Evolutionary conservation across 2,888 invertebrate genomes (phyloP).

Genomic region (Itoplectis maculator): DNA sequence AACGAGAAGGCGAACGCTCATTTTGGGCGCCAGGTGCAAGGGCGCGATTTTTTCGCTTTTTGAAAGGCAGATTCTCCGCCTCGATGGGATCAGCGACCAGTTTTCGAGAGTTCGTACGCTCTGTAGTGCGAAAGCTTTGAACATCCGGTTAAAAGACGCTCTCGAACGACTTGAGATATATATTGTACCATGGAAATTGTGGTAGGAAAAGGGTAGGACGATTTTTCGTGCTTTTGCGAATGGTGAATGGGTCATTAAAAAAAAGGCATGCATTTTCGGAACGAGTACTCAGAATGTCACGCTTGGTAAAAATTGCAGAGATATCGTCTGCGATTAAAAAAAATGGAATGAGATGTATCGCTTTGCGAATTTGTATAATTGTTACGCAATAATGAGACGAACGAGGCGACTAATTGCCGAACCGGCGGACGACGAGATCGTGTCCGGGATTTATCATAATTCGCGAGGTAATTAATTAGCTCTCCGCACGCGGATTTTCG

Average conservation of each 20-base stretch:
- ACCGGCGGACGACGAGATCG: background rate
- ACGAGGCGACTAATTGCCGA: background rate
- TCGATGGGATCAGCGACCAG: conserved; percentile 33
- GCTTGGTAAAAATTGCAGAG: background rate
- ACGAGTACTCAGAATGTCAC: background rate
- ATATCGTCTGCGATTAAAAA: background rate
- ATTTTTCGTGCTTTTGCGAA: conserved; percentile 2
- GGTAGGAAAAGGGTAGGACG: background rate
- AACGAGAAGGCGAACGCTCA: conserved; percentile 40
- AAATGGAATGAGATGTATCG: background rate
- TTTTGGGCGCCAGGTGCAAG: conserved; percentile 76
- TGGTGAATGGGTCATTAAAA: background rate
- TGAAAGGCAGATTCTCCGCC: conserved; percentile 22
- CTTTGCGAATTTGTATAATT: background rate
- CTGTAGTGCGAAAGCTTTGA: background rate
- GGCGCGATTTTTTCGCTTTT: conserved; percentile 50
- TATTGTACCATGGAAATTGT: conserved; percentile 9
- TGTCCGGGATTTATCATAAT: background rate
- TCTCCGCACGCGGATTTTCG: conserved; percentile 66
- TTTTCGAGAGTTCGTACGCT: background rate
- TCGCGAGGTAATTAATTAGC: conserved; percentile 67
- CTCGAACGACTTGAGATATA: conserved; percentile 8
- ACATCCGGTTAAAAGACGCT: conserved; percentile 16
- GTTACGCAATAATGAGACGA: conserved; percentile 7
- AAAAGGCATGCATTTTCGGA: background rate